Percentiles rank a stretch among this genome's conserved stretches.
These are phyloP conservation scores for Sitobion miscanthi DNA, from an alignment of 1,140 invertebrate species.

Conservation along the genomic window DNA sequence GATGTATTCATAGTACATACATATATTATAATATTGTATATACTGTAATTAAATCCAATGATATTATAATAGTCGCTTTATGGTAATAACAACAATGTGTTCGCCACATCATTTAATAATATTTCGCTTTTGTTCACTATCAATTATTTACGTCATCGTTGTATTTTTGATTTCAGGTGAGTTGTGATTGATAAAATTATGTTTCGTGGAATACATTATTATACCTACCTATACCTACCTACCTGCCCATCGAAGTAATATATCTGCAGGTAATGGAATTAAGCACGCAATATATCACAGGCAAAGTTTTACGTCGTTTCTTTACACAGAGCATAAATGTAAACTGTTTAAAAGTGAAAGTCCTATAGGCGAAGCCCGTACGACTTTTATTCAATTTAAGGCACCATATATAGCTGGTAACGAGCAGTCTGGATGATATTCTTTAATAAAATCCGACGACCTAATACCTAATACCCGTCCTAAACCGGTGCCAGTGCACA, in stretches of 20 bases:
- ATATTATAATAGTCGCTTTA: background rate
- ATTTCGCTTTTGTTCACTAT: background rate
- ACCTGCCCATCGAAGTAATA: background rate
- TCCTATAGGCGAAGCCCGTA: background rate
- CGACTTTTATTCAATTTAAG: background rate
- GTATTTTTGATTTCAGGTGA: constrained; percentile 22
- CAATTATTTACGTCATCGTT: background rate
- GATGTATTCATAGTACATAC: background rate
- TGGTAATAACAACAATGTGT: background rate
- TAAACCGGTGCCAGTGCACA: too few species aligned
- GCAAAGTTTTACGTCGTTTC: background rate
- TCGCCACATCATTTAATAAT: background rate
- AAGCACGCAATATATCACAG: background rate
- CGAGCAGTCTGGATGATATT: background rate
- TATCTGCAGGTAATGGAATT: background rate
- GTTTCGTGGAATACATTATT: background rate
- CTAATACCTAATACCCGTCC: too few species aligned
- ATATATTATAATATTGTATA: too few species aligned
- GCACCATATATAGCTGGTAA: too few species aligned
- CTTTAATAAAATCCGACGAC: background rate
- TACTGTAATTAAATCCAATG: background rate
- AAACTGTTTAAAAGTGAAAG: background rate
- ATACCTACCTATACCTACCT: background rate
- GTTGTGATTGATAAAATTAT: constrained; percentile 11
- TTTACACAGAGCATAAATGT: background rate